A percentile compares a stretch with the other conserved stretches of the same genome.
phyloP scores from a whole-genome alignment of 2,113 vertebrate species.

The Phainopepla nitens region DNA sequence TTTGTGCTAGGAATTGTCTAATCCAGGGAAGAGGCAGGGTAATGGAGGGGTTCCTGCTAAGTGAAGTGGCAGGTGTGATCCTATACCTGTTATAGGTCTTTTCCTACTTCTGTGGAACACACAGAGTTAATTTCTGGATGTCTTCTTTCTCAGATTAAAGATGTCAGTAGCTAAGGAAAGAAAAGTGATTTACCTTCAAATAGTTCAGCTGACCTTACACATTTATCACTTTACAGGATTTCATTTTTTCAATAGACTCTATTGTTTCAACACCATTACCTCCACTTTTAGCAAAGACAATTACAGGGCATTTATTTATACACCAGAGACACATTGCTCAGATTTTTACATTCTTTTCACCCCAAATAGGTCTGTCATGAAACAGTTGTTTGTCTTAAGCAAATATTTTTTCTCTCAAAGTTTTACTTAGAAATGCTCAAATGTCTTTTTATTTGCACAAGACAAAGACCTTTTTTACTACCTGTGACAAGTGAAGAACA shows the following conservation, averaged over 20 bases:
- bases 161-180: constrained; percentile 26
- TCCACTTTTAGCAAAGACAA: constrained; percentile 37
- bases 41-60: background rate
- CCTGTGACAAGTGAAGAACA: background rate
- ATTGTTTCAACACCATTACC: constrained; percentile 56
- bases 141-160: constrained; percentile 2
- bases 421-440: constrained; percentile 28
- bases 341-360: constrained; percentile 44
- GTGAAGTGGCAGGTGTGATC: background rate
- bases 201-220: constrained; percentile 50
- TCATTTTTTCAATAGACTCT: constrained; percentile 43
- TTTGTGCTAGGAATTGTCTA: constrained; percentile 23
- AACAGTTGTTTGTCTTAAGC: constrained; percentile 51
- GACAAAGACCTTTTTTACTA: constrained; percentile 21
- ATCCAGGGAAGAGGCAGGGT: background rate
- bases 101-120: background rate
- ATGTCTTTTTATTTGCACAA: constrained; percentile 42
- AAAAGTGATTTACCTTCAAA: constrained; percentile 35
- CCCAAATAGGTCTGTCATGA: background rate
- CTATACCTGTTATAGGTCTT: background rate
- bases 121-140: constrained; percentile 8
- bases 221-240: constrained; percentile 54
- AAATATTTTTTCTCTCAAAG: constrained; percentile 41
- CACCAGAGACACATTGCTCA: constrained; percentile 29
- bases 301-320: constrained; percentile 49